Evolutionary conservation across 2,113 vertebrate genomes (phyloP).

Genomic region (Grammomys dolichurus): DNA sequence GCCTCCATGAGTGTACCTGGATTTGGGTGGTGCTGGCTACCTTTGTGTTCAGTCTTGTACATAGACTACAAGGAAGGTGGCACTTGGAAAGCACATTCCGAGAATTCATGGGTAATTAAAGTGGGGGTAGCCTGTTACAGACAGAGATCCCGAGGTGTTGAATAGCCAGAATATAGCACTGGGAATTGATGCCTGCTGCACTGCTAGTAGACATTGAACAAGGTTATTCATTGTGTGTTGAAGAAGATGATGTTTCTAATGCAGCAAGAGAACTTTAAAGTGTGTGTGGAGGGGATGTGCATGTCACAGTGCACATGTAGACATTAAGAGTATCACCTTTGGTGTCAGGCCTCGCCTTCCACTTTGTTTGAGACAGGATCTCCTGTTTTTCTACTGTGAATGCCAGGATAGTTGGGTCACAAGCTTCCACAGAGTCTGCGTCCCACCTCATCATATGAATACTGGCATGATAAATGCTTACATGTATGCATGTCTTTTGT

Average conservation of each 20-base stretch:
- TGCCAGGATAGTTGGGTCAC: not conserved
- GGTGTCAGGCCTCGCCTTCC: not conserved
- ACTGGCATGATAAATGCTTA: not conserved
- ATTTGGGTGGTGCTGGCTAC: not conserved
- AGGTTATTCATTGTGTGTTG: accelerated
- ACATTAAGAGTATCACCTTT: not conserved
- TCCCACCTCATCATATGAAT: too few relatives aligned
- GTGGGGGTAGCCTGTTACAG: not conserved
- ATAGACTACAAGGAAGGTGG: not conserved
- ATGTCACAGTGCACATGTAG: not conserved
- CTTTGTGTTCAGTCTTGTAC: not conserved
- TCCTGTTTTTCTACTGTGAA: not conserved
- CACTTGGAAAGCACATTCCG: not conserved
- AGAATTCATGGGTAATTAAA: not conserved
- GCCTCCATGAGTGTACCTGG: not conserved
- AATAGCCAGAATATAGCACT: not conserved
- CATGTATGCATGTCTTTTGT: not conserved
- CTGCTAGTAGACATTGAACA: too few relatives aligned
- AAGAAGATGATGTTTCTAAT: not conserved
- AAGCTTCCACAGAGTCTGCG: too few relatives aligned
- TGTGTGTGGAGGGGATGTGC: not conserved
- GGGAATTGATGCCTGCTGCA: not conserved
- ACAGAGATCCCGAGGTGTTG: not conserved
- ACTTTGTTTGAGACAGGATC: not conserved
- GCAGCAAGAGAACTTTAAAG: not conserved